Evolutionary conservation across 2,888 invertebrate species (phyloP).

Genomic region (Sminthurinus aureus): DNA sequence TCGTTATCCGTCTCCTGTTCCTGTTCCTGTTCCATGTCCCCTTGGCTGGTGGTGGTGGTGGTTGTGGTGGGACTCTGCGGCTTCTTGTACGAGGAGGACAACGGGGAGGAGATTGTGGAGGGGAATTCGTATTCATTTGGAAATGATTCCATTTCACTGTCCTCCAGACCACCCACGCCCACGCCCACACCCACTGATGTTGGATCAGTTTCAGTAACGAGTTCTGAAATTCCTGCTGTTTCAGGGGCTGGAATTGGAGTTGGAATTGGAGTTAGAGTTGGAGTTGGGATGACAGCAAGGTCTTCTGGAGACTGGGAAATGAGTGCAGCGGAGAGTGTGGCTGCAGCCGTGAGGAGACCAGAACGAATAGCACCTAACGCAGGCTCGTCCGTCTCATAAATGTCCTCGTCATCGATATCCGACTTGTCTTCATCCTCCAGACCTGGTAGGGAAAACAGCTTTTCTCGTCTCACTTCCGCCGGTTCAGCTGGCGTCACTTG

Average conservation of each 20-base stretch:
- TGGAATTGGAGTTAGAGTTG: conserved; percentile 22
- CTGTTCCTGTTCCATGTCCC: not conserved
- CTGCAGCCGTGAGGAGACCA: conserved; percentile 55
- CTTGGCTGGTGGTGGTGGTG: not conserved
- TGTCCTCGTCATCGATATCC: conserved; percentile 43
- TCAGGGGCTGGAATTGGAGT: not conserved
- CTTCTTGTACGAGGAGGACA: not conserved
- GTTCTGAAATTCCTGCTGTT: not conserved
- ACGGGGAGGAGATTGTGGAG: too few species aligned
- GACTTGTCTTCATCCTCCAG: conserved; percentile 39
- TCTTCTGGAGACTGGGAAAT: conserved; percentile 55
- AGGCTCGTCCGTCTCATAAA: conserved; percentile 43
- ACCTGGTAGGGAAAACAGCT: conserved; percentile 49
- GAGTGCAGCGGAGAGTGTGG: conserved; percentile 54
- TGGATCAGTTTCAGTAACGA: not conserved
- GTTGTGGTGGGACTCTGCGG: too few species aligned
- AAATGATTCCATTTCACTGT: not conserved
- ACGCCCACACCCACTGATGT: not conserved
- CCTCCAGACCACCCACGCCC: not conserved
- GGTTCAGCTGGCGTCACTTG: too few species aligned
- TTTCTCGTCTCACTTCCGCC: conserved; percentile 41
- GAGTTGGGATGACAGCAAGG: conserved; percentile 46
- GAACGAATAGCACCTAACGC: conserved; percentile 49
- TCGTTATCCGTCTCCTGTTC: too few species aligned
- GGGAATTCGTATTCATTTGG: not conserved